Evolutionary conservation across 2,113 vertebrate species (phyloP).

Genomic region (Myiozetetes cayanensis): DNA sequence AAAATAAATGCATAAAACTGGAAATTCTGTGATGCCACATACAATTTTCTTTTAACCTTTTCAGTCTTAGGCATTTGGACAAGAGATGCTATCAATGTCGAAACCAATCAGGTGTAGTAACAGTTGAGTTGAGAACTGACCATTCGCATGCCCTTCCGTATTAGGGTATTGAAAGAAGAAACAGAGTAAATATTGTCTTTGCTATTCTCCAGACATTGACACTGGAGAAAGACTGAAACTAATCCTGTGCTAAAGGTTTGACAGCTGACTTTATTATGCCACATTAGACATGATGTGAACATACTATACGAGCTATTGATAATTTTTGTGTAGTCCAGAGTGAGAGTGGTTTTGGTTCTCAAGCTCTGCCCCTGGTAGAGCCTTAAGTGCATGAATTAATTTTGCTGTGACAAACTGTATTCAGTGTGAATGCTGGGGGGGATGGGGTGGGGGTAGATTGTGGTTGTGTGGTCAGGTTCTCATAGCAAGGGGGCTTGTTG

Average conservation of each 20-base stretch:
- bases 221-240: background rate
- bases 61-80: background rate
- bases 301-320: conserved; percentile 19
- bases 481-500: fast-evolving
- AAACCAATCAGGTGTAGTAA: background rate
- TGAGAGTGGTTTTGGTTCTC: background rate
- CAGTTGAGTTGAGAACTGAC: background rate
- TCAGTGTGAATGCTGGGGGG: background rate
- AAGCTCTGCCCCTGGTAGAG: background rate
- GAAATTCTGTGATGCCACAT: background rate
- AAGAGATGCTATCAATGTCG: background rate
- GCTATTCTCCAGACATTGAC: background rate
- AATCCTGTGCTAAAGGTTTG: background rate
- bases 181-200: background rate
- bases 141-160: background rate
- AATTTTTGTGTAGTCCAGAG: background rate
- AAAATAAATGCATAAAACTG: background rate
- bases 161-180: background rate
- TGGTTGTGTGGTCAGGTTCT: background rate
- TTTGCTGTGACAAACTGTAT: background rate
- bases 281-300: conserved; percentile 12
- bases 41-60: background rate
- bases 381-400: background rate
- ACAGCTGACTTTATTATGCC: conserved; percentile 12
- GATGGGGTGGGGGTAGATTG: fast-evolving